phyloP scores from a whole-genome alignment of 2,113 vertebrate genomes.

The Loxodonta africana region DNA sequence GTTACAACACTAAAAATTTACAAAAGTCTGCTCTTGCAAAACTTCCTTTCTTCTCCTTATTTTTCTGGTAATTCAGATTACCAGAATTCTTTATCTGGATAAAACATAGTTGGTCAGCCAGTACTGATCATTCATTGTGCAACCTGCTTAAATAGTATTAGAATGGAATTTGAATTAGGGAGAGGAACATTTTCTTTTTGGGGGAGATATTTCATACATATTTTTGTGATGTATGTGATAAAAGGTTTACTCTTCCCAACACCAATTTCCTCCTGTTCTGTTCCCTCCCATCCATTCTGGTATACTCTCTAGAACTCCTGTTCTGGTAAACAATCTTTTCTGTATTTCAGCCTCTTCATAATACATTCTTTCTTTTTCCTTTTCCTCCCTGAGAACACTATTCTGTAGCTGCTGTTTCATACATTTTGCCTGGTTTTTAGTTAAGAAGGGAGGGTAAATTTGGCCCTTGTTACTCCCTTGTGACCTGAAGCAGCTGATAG shows the following conservation, averaged over 20 bases:
- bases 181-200: background rate
- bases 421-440: constrained; percentile 31
- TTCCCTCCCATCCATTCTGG: background rate
- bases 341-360: background rate
- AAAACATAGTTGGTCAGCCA: constrained; percentile 9
- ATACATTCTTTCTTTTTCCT: background rate
- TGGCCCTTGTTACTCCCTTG: background rate
- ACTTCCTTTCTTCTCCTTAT: background rate
- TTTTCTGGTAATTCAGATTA: constrained; percentile 32
- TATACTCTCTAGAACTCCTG: background rate
- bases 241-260: background rate
- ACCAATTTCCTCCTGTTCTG: background rate
- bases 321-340: background rate
- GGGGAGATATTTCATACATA: background rate
- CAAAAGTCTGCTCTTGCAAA: constrained; percentile 50
- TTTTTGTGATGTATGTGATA: background rate
- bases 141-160: background rate
- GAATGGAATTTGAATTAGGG: constrained; percentile 35
- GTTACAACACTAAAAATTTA: constrained; percentile 62
- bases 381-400: background rate
- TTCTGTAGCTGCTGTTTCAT: background rate
- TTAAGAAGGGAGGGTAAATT: constrained; percentile 54
- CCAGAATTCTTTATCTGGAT: constrained; percentile 8
- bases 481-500: background rate
- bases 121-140: background rate